Conservation (phyloP, 2,113 vertebrate species). For the Ranitomeya imitator region DNA sequence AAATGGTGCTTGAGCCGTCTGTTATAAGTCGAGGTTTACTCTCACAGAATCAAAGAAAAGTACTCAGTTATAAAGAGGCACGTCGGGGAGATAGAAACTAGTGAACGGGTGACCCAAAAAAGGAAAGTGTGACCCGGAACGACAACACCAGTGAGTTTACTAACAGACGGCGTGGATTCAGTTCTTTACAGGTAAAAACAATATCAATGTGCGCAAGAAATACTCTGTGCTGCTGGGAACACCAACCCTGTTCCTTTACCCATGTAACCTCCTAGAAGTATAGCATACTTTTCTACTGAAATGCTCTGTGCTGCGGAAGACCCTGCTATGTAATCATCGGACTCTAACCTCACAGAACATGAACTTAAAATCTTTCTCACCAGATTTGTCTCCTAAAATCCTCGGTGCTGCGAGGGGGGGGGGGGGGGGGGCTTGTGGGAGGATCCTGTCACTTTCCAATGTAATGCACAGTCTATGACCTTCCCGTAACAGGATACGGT, state of each 20-base stretch:
- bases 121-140: not conserved
- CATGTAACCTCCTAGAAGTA: not conserved
- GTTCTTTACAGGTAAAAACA: not conserved
- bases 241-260: not conserved
- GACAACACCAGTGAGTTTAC: not conserved
- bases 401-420: not conserved
- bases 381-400: not conserved
- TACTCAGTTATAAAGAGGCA: conserved; percentile 5
- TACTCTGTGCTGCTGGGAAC: not conserved
- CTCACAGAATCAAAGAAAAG: conserved; percentile 11
- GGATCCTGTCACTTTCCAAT: not conserved
- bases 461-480: not conserved
- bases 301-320: not conserved
- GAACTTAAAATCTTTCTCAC: too few relatives aligned
- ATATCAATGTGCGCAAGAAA: not conserved
- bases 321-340: too few relatives aligned
- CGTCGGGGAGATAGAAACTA: not conserved
- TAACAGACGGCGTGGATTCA: not conserved
- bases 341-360: too few relatives aligned
- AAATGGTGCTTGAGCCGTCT: conserved; percentile 37
- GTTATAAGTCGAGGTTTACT: not conserved
- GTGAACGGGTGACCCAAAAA: not conserved
- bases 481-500: not conserved
- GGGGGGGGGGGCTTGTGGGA: too few relatives aligned
- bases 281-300: not conserved